Evolutionary conservation across 1,140 invertebrate genomes (phyloP), one percentile per base, ranked within the genome.

Genomic region (Nephila pilipes): DNA sequence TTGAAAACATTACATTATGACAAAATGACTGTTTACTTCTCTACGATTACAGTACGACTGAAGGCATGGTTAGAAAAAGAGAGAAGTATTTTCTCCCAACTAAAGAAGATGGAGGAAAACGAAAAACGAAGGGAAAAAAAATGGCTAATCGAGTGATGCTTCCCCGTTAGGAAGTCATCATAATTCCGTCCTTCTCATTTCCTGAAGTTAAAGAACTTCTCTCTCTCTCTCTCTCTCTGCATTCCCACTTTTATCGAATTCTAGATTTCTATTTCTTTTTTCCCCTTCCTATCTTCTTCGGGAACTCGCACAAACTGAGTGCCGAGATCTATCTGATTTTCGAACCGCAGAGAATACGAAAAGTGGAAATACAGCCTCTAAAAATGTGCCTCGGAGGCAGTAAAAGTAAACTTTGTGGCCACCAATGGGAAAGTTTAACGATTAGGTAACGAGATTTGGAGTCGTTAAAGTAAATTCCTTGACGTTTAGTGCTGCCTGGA

Each of bases 131-230:
- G 2, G 22, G 14, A 14, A 65, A 14, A 29, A 75, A 75, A 75
- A 54, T 22, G 69, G 75, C 65, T 83, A 91, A 91, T 91, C 79
- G 89, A 83, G 89, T 81, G 20, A 63, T 22, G 55, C 18, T 14
- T 2, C 25, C 46, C 75, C 58, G 89, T 83, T 91, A 83, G 89
- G 89, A 91, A 91, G 89, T 91, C 75, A 91, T 91, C 79, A 91
- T 91, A 91, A 91, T 91, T 91, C 89, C 58, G 89, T 46, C n/a
- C n/a, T 36, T 25, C 63, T 91, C 89, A 91, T 91, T 91, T 91
- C 89, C 89, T 91, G 89, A 36, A 91, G 75, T 91, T 91, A 83
- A 91, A 63, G 46, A 75, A 91, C 55, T 83, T 83, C 25, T 79
- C 38, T 69, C 65, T n/a, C 55, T 16, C 60, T 87, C 38, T 25